Evolutionary conservation across 2,797 vertebrate species (phyloP).

Genomic region (Selene dorsalis): DNA sequence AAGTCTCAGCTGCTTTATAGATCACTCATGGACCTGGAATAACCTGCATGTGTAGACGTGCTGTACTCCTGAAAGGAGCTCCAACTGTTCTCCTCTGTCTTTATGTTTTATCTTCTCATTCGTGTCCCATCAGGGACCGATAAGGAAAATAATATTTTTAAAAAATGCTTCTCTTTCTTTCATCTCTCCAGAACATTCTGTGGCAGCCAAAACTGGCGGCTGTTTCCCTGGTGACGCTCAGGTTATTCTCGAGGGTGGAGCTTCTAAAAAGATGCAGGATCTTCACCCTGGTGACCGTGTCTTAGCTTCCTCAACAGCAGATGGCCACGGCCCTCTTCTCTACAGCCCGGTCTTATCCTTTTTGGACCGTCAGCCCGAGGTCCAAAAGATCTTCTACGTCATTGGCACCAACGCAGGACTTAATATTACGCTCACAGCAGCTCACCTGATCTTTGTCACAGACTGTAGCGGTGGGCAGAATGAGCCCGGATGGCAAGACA

Average conservation of each 20-base stretch:
- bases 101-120: not conserved
- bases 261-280: conserved; percentile 83
- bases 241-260: conserved; percentile 88
- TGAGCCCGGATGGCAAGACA: conserved; percentile 14
- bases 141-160: not conserved
- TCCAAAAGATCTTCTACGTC: conserved; percentile 85
- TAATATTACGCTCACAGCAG: conserved; percentile 88
- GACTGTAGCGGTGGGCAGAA: conserved; percentile 77
- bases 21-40: conserved; percentile 55
- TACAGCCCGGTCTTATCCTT: conserved; percentile 95
- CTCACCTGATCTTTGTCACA: conserved; percentile 92
- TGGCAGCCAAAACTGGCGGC: conserved; percentile 97
- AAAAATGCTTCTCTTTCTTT: conserved; percentile 11
- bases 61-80: conserved; percentile 15
- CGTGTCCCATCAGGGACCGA: conserved; percentile 6
- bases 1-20: conserved; percentile 73
- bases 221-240: conserved; percentile 91
- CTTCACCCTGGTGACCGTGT: conserved; percentile 90
- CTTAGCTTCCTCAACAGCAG: conserved; percentile 87
- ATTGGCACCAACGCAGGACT: conserved; percentile 88
- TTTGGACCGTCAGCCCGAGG: conserved; percentile 87
- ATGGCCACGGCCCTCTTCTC: conserved; percentile 81
- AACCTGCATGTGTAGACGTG: conserved; percentile 25
- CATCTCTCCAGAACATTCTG: conserved; percentile 90
- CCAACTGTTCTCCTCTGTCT: conserved; percentile 7